A percentile compares a stretch with the other conserved stretches of the same genome.
Conservation (phyloP, 37 sponge, comb jelly and placozoan species). For the Theonella swinhoei region DNA sequence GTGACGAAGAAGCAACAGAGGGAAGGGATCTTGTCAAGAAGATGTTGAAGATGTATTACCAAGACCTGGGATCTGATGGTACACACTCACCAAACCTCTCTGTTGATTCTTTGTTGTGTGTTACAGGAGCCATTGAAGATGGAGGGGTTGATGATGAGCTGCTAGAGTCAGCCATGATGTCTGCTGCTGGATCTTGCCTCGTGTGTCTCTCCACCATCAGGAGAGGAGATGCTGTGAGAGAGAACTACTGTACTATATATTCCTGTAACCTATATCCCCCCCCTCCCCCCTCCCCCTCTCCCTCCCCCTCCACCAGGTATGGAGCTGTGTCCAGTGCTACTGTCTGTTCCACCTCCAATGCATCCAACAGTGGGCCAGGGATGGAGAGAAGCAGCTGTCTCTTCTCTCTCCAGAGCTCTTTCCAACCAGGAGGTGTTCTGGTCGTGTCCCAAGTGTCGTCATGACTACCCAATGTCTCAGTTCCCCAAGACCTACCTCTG, state of each 20-base stretch:
- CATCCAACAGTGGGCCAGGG: slow-evolving; percentile 93
- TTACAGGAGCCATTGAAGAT: not conserved
- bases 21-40: not conserved
- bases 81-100: not conserved
- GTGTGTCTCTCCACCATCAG: slow-evolving; percentile 38
- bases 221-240: slow-evolving; percentile 38
- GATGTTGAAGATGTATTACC: slow-evolving; percentile 20
- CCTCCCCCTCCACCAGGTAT: slow-evolving; percentile 33
- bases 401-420: slow-evolving; percentile 68
- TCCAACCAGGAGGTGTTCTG: slow-evolving; percentile 45
- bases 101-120: not conserved
- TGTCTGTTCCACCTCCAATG: slow-evolving; percentile 92
- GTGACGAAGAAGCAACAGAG: slow-evolving; percentile 22
- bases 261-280: not conserved
- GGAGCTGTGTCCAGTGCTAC: slow-evolving; percentile 85
- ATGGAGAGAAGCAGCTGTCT: slow-evolving; percentile 49
- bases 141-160: not conserved
- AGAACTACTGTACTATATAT: not conserved
- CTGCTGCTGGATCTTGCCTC: slow-evolving; percentile 25
- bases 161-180: not conserved
- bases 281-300: not conserved
- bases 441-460: slow-evolving; percentile 84
- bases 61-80: not conserved
- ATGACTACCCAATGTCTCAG: slow-evolving; percentile 52
- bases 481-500: slow-evolving; percentile 75